Percentiles rank a stretch among this genome's conserved stretches.
Evolutionary conservation across 2,797 vertebrate species (phyloP).

Genomic region (Hoplostethus mediterraneus): DNA sequence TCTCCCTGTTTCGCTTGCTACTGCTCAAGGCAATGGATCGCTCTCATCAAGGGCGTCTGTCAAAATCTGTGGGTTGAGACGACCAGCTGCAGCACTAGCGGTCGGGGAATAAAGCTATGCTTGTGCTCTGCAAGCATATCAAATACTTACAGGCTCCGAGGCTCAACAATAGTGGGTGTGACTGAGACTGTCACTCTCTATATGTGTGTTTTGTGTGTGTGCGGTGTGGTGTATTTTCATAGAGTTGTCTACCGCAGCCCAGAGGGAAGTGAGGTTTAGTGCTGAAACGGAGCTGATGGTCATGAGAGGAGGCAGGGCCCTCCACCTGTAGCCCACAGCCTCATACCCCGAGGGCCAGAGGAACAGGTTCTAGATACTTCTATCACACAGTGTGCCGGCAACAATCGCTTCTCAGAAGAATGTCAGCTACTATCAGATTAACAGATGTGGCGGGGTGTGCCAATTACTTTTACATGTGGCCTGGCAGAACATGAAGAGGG

Average conservation of each 20-base stretch:
- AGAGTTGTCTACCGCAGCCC: slow-evolving; percentile 31
- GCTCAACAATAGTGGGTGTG: slow-evolving; percentile 54
- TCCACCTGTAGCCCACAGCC: slow-evolving; percentile 42
- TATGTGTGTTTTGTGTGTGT: slow-evolving; percentile 25
- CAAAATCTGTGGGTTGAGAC: slow-evolving; percentile 66
- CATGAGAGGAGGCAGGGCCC: slow-evolving; percentile 28
- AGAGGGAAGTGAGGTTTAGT: slow-evolving; percentile 10
- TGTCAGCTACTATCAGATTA: slow-evolving; percentile 19
- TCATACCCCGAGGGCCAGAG: slow-evolving; percentile 1
- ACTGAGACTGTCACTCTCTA: slow-evolving; percentile 46
- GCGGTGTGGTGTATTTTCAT: slow-evolving; percentile 40
- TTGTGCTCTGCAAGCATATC: slow-evolving; percentile 49
- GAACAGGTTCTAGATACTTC: slow-evolving; percentile 9
- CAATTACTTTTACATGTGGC: background rate
- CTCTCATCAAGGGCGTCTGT: slow-evolving; percentile 70
- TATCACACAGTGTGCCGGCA: background rate
- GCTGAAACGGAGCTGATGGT: slow-evolving; percentile 35
- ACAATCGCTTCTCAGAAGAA: background rate
- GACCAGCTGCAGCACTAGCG: slow-evolving; percentile 60
- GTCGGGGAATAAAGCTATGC: slow-evolving; percentile 47
- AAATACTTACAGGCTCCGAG: slow-evolving; percentile 50
- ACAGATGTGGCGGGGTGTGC: slow-evolving; percentile 2
- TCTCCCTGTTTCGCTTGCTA: slow-evolving; percentile 39
- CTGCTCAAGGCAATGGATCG: slow-evolving; percentile 65
- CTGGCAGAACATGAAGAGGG: slow-evolving; percentile 12